phyloP scores from a whole-genome alignment of 2,888 invertebrate species.

The Polymixis lichenea region DNA sequence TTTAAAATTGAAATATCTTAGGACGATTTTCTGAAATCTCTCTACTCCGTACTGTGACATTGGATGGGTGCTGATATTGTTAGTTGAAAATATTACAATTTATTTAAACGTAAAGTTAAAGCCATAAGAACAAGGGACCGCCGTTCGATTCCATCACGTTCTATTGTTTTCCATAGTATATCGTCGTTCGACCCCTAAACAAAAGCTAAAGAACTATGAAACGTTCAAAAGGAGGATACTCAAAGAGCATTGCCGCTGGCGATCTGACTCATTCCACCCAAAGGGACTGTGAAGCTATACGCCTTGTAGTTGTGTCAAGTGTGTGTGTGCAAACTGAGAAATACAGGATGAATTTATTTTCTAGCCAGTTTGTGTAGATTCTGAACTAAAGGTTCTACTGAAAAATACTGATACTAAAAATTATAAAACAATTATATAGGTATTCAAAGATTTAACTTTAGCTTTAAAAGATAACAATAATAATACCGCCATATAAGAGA shows the following conservation, averaged over 20 bases:
- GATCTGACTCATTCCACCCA: slow-evolving; percentile 11
- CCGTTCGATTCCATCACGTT: background rate
- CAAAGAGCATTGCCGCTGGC: slow-evolving; percentile 44
- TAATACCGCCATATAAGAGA: too few species aligned
- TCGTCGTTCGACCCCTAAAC: slow-evolving; percentile 1
- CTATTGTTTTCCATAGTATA: background rate
- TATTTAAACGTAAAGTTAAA: background rate
- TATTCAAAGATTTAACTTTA: too few species aligned
- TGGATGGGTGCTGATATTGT: background rate
- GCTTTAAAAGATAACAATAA: too few species aligned
- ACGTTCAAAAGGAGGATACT: slow-evolving; percentile 2
- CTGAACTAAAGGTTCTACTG: background rate
- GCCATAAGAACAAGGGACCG: background rate
- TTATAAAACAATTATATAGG: too few species aligned
- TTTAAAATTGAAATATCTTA: slow-evolving; percentile 16
- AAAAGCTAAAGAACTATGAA: background rate
- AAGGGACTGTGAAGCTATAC: slow-evolving; percentile 3
- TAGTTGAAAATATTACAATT: background rate
- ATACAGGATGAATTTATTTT: background rate
- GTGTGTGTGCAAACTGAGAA: background rate
- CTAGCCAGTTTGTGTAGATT: background rate
- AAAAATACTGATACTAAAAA: too few species aligned
- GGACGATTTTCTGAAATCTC: background rate
- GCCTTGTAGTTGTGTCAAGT: background rate
- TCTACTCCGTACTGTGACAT: too few species aligned